Evolutionary conservation across 2,888 invertebrate genomes (phyloP).

Genomic region (Capitulum mitella): DNA sequence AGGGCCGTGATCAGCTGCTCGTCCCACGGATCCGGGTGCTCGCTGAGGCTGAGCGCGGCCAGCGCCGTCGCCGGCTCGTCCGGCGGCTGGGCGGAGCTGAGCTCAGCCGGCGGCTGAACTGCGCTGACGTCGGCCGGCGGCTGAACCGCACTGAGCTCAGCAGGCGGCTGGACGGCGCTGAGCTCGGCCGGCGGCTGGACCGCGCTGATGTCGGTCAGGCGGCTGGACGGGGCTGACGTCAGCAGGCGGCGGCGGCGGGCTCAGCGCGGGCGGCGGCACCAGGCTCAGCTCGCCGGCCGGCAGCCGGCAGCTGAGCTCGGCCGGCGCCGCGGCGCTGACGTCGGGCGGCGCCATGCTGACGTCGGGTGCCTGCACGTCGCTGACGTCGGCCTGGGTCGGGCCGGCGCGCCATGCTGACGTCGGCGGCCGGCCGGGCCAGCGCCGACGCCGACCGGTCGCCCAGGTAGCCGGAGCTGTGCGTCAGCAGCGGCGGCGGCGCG

Average conservation of each 20-base stretch:
- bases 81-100: not conserved
- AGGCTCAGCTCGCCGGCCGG: not conserved
- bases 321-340: not conserved
- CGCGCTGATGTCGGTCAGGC: not conserved
- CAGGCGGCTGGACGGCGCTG: not conserved
- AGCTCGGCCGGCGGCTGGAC: conserved; percentile 8
- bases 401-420: conserved; percentile 1
- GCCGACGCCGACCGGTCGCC: not conserved
- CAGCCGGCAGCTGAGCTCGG: not conserved
- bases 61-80: not conserved
- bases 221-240: no score
- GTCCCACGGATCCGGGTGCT: conserved; percentile 69
- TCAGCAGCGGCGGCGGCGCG: not conserved
- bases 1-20: conserved; percentile 59
- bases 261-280: not conserved
- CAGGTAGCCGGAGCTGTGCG: conserved; percentile 8
- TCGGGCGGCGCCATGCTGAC: not conserved
- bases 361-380: not conserved
- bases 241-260: not conserved
- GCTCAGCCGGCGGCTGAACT: not conserved
- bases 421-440: not conserved
- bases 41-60: not conserved
- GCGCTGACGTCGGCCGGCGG: not conserved
- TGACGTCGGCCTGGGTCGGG: not conserved
- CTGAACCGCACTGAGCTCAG: not conserved